phyloP scores from a whole-genome alignment of 2,113 vertebrate species.

The Chamaetylas fuelleborni region DNA sequence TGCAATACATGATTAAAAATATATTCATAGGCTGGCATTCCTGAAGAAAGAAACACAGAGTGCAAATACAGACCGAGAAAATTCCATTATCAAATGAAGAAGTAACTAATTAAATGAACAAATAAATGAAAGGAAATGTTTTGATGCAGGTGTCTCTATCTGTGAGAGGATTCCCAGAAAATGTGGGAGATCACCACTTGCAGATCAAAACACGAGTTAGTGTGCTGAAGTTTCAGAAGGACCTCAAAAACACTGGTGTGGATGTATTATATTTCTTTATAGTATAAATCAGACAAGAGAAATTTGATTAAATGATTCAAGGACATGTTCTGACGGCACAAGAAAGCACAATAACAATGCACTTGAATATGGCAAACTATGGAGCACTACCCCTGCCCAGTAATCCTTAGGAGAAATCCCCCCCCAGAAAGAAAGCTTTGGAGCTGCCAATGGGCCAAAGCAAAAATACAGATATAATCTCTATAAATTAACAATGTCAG shows the following conservation, averaged over 20 bases:
- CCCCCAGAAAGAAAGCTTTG: background rate
- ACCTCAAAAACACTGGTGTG: background rate
- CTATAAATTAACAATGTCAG: background rate
- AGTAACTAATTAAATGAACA: background rate
- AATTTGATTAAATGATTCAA: background rate
- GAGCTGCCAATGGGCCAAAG: background rate
- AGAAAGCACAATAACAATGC: background rate
- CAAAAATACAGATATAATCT: background rate
- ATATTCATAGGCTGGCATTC: background rate
- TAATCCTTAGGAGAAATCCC: background rate
- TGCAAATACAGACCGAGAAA: background rate
- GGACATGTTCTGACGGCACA: background rate
- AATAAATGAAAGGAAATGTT: background rate
- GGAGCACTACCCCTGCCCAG: background rate
- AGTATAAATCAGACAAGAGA: background rate
- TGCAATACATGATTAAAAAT: background rate
- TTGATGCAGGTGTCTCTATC: background rate
- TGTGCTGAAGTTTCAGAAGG: background rate
- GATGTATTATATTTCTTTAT: background rate
- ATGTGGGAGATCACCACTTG: background rate
- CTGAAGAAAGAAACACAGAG: background rate
- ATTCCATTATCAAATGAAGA: background rate
- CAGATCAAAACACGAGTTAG: background rate
- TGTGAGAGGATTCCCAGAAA: background rate
- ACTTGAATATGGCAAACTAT: background rate